Percentiles rank a stretch among this genome's conserved stretches.
Evolutionary conservation across 2,797 vertebrate species (phyloP).

Genomic region (Myotis vivesi): DNA sequence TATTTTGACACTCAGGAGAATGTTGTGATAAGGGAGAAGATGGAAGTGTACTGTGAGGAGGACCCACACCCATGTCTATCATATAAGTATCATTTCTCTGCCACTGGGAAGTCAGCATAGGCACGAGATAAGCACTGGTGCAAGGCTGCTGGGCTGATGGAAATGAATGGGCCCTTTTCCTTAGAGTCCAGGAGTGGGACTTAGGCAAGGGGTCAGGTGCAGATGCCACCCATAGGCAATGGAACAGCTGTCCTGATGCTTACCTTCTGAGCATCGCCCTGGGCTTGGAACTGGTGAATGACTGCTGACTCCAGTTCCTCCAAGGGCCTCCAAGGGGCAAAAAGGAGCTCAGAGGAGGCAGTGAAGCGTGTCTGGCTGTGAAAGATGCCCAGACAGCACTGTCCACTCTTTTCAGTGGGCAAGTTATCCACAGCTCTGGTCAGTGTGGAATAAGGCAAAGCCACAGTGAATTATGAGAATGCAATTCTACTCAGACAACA

Average conservation of each 20-base stretch:
- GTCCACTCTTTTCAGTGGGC: background rate
- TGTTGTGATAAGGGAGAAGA: background rate
- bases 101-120: background rate
- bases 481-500: too few species aligned
- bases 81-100: background rate
- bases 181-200: background rate
- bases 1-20: constrained; percentile 13
- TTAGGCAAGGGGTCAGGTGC: too few species aligned
- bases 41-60: background rate
- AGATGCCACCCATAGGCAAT: fast-evolving
- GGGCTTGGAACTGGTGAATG: background rate
- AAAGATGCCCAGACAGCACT: background rate
- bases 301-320: background rate
- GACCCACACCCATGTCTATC: background rate
- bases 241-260: background rate
- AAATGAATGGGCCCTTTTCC: background rate
- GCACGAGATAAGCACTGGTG: fast-evolving
- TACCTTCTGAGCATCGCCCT: too few species aligned
- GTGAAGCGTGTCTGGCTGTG: background rate
- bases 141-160: background rate
- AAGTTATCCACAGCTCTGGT: background rate
- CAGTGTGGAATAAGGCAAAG: background rate
- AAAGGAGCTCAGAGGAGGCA: background rate
- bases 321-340: background rate
- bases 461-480: background rate